Base-by-base conservation (phyloP, 1,140 invertebrate genomes). In the Hetaerina americana region DNA sequence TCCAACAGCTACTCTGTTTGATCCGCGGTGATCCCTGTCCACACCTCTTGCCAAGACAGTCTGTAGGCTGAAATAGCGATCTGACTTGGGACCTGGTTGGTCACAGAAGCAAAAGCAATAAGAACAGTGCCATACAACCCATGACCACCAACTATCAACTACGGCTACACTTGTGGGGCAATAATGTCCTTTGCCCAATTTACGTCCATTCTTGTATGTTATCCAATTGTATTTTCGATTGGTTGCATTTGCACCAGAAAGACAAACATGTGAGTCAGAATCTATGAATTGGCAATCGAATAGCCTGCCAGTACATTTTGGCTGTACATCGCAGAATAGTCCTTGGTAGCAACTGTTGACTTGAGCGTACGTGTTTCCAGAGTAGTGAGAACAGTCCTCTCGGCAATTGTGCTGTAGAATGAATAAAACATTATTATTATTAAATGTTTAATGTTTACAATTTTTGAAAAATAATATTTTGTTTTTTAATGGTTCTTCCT, bases 41-140 rank as follows among this genome's bases (percentile, higher is more conserved):
- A 57, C 40, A 18, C 40, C 40, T 5, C 40, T 12, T 3, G 92
- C 84, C 2, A 83, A 77, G 0, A 85, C 84, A 66, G 87, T 83
- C 70, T 85, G 80, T 72, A 95, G 81, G 80, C 90, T 94, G 79
- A 95, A 89, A 79, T 90, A 92, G 73, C 93, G 85, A 78, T 94
- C 89, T 3, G 91, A 90, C 71, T 82, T 83, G 0, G 82, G 71
- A 27, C 86, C 86, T 72, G 86, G 82, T 78, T 94, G 92, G 78
- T 95, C 93, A 78, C 93, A 96, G 27, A 91, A 83, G 77, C 93
- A 96, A 77, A 95, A 87, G 78, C 93, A 96, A 78, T 94, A 95
- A 25, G 91, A 92, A 81, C 93, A 95, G 78, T 95, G 93, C 85
- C 88, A 92, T n/a, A n/a, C n/a, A 73, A 94, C 87, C 0, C 92